Base-by-base conservation (phyloP, 2,113 vertebrate species). In the Mungos mungo region DNA sequence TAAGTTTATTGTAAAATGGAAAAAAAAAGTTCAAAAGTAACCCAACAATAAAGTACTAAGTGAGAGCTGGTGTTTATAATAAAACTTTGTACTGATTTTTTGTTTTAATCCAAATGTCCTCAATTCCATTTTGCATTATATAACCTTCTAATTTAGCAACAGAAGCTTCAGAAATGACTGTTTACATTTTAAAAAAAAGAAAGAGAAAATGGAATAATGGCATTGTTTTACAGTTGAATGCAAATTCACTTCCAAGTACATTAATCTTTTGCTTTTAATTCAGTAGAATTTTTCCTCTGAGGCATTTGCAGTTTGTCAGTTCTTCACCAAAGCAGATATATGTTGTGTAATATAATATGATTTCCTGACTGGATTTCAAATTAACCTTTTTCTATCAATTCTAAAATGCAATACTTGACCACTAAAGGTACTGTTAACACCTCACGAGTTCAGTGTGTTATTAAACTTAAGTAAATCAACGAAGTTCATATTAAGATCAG, bases 231-330 rank as follows among this genome's bases (percentile, higher is more conserved):
- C 50, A 96, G 88, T 93, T 96, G 90, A 95, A 97, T 96, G 93
- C 90, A 98, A 98, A 97, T 97, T 80, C 90, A 96, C 96, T 98
- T 97, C 95, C 77, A 96, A 96, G 84, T 86, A 94, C 84, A 97
- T 97, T 97, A 97, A 97, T 98, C 95, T 97, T 93, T 90, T 89
- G 90, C 68, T 97, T 97, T 98, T 97, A 98, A 93, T 98, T 96
- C 91, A 79, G 63, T 91, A 47, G 50, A 90, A 95, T 91, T 98
- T 97, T 95, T 47, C 90, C 90, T 95, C 11, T 72, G 52, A 98
- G 90, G 97, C 45, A 91, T 60, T 96, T 66, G 3, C 52, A 93
- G 0, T 97, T 98, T 97, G 68, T 97, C 89, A 96, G 7, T 84
- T 98, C 57, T 81, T 95, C 96, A 96, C 38, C 54, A 84, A 96